Evolutionary conservation across 2,888 invertebrate genomes (phyloP).

Genomic region (Acronicta alni): DNA sequence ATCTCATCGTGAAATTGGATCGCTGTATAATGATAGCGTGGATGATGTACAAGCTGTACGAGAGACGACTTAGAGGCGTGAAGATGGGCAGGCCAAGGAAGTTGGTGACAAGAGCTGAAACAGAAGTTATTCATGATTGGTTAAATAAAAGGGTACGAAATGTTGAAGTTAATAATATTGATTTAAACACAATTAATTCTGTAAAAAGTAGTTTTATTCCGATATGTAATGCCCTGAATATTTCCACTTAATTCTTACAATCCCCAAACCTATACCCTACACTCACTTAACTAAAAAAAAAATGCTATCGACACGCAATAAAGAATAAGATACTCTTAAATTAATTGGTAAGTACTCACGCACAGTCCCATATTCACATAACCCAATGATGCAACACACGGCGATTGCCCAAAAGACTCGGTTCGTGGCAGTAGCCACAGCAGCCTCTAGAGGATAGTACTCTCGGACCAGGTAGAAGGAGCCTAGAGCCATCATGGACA

Average conservation of each 20-base stretch:
- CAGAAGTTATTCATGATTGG: no score
- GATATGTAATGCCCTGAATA: no score
- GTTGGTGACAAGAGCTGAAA: conserved; percentile 39
- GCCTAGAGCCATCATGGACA: conserved; percentile 8
- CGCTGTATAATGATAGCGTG: conserved; percentile 46
- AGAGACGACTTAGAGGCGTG: conserved; percentile 45
- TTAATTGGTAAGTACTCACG: conserved; percentile 55
- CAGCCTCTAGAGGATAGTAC: conserved; percentile 40
- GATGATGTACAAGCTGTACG: conserved; percentile 50
- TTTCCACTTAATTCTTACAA: no score
- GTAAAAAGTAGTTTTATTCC: no score
- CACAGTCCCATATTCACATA: conserved; percentile 63
- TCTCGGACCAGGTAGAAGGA: conserved; percentile 15
- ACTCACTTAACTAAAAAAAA: no score
- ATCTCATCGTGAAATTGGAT: conserved; percentile 15
- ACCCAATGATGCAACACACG: conserved; percentile 51
- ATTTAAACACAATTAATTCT: no score
- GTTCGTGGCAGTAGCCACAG: conserved; percentile 43
- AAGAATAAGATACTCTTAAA: no score
- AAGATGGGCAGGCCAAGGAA: conserved; percentile 33
- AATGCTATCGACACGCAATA: no score
- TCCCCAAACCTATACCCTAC: no score
- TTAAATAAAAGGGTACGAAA: no score
- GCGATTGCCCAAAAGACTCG: conserved; percentile 55
- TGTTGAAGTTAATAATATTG: no score